phyloP scores from a whole-genome alignment of 2,113 vertebrate genomes.

The Microcebus ravelobensis region DNA sequence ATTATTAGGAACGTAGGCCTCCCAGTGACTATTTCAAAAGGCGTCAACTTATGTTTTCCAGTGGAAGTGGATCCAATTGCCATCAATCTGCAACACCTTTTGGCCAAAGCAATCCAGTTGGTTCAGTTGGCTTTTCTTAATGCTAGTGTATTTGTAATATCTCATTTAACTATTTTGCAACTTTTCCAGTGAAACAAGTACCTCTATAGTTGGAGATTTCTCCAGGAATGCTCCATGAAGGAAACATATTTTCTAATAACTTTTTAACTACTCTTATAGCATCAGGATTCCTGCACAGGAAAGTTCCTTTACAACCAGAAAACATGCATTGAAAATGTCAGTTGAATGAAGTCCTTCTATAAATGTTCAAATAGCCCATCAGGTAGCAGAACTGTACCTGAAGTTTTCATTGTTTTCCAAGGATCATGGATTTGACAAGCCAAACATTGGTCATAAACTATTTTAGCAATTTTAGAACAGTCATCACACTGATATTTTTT shows the following conservation, averaged over 20 bases:
- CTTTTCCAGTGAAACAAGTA: background rate
- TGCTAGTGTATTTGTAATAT: background rate
- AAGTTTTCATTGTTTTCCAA: background rate
- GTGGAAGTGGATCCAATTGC: background rate
- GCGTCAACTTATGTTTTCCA: background rate
- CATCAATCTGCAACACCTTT: background rate
- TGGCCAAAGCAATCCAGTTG: background rate
- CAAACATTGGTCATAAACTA: background rate
- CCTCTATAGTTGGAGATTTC: background rate
- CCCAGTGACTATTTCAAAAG: background rate
- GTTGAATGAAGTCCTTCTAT: background rate
- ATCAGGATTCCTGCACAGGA: background rate
- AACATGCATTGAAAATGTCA: background rate
- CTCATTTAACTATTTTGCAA: background rate
- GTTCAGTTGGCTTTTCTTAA: background rate
- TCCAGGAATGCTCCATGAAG: background rate
- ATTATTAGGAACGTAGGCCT: background rate
- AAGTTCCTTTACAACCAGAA: background rate
- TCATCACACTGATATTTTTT: background rate
- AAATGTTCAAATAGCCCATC: background rate
- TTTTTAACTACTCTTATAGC: background rate
- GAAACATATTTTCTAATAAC: background rate
- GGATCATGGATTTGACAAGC: background rate
- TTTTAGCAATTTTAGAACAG: background rate
- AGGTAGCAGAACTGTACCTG: background rate